Evolutionary conservation across 2,113 vertebrate genomes (phyloP).

Genomic region (Capricornis sumatraensis): DNA sequence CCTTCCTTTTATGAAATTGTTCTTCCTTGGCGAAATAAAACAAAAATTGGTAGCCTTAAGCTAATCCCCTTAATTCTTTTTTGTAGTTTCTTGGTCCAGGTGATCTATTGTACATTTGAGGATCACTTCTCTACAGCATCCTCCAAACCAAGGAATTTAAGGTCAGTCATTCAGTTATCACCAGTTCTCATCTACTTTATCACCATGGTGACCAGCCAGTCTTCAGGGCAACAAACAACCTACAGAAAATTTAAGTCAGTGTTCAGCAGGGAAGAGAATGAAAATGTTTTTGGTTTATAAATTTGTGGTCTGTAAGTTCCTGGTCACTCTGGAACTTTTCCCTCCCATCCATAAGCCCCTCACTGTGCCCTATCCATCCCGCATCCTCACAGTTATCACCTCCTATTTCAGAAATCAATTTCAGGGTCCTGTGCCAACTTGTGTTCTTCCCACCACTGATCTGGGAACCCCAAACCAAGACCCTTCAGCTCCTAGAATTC

Average conservation of each 20-base stretch:
- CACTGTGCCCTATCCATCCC: fast-evolving
- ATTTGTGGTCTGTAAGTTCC: too few species aligned
- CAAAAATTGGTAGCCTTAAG: neutral
- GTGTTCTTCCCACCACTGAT: neutral
- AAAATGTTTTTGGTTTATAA: neutral
- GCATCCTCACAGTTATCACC: neutral
- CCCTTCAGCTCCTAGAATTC: neutral
- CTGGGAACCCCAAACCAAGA: neutral
- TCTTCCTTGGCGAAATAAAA: neutral
- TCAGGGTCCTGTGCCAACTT: neutral
- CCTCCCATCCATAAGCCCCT: neutral
- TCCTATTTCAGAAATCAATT: neutral
- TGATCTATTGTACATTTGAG: neutral
- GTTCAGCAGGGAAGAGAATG: neutral
- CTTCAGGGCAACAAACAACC: neutral
- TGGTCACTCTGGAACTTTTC: neutral
- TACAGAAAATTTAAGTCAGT: neutral
- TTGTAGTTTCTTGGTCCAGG: neutral
- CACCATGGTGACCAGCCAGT: neutral
- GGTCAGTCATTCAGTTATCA: neutral
- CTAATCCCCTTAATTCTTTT: neutral
- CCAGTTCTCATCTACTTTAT: neutral
- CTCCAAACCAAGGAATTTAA: neutral
- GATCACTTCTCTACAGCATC: neutral
- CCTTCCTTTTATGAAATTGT: neutral